Evolutionary conservation across 2,797 vertebrate species (phyloP), one percentile per base, ranked within the genome.

Genomic region (Leuciscus waleckii): DNA sequence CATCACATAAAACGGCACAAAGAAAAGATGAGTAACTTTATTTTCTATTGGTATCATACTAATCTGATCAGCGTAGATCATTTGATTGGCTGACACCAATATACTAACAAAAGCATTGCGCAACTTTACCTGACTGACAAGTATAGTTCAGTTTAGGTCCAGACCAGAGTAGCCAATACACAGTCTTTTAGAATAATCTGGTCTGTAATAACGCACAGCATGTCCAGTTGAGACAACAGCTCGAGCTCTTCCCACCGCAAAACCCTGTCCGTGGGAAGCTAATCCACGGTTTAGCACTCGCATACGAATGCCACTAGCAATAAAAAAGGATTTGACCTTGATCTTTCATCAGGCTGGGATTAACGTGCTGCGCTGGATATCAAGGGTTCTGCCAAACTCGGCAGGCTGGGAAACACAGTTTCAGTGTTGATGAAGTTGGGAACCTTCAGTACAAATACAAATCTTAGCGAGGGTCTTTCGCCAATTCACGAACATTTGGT

Each of bases 401-500:
- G 41, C 74, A 43, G 41, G 74, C 26, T 68, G 49, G 32, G 56
- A 78, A 74, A 85, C 21, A 39, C 71, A 35, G 56, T 79, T 65
- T 65, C 43, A 58, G 23, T 32, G 26, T 23, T 70, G 54, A 77
- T 83, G 71, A 71, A 87, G 51, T 35, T 68, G 67, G 78, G 41
- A 84, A 79, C 43, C 58, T 84, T 82, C 73, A 74, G 35, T 23
- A 67, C 75, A 81, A 85, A 87, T 80, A 79, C 71, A 68, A 46
- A 17, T 21, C 58, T 71, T 16, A 35, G 21, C 49, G 13, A 76
- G 32, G 49, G 49, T 56, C 51, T 77, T 79, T 82, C 26, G 56
- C 56, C 56, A 9, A 43, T 11, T 29, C 19, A 23, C 11, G 0
- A 41, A 41, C 69, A 46, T 61, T 73, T 26, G 46, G 8, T 21